A percentile compares a stretch with the other conserved stretches of the same genome.
Conservation (phyloP, 2,797 vertebrate genomes). For the Xerus rutilus region DNA sequence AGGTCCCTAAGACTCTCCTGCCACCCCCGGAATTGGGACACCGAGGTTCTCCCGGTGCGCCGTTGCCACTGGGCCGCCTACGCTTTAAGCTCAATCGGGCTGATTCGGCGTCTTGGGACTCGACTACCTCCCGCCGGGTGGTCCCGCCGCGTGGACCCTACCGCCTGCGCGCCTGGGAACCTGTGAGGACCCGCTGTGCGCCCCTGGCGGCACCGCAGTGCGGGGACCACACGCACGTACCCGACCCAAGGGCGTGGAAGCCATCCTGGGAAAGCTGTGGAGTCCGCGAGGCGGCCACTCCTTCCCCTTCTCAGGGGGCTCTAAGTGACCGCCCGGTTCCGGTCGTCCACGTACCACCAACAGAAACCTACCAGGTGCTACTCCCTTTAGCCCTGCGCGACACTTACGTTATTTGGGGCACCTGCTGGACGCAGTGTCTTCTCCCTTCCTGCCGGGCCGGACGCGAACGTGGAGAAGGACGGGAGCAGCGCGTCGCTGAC, state of each 20-base stretch:
- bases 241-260: not conserved
- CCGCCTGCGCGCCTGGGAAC: not conserved
- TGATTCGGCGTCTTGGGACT: not conserved
- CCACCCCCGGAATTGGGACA: constrained; percentile 60
- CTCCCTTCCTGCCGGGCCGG: constrained; percentile 91
- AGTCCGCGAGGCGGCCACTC: not conserved
- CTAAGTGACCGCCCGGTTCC: not conserved
- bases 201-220: not conserved
- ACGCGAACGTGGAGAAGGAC: constrained; percentile 96
- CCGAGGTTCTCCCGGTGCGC: not conserved
- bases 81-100: not conserved
- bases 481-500: constrained; percentile 96
- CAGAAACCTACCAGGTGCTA: not conserved
- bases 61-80: constrained; percentile 52
- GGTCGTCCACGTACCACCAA: not conserved
- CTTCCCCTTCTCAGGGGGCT: not conserved
- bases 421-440: constrained; percentile 91
- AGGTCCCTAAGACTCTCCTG: constrained; percentile 37
- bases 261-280: not conserved
- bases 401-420: constrained; percentile 94
- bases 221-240: constrained; percentile 63
- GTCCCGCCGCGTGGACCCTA: not conserved
- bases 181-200: not conserved
- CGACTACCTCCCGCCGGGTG: not conserved
- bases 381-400: not conserved